Evolutionary conservation across 1,140 invertebrate genomes (phyloP).

Genomic region (Halotydeus destructor): DNA sequence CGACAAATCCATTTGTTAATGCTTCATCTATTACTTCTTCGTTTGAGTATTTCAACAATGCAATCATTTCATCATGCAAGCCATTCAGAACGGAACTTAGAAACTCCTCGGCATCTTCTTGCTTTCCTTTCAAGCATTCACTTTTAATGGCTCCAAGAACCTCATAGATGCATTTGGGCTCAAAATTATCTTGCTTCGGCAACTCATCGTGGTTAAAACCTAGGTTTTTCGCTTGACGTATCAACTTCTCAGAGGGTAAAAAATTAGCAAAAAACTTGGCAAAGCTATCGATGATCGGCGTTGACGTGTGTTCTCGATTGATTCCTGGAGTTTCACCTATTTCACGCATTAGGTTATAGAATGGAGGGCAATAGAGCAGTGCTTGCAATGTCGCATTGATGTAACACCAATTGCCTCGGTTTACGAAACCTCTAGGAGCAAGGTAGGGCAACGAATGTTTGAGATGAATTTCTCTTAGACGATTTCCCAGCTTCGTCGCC

Average conservation of each 20-base stretch:
- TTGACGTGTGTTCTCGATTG: slow-evolving; percentile 37
- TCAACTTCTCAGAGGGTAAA: slow-evolving; percentile 7
- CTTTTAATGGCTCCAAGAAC: slow-evolving; percentile 49
- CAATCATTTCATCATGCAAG: slow-evolving; percentile 85
- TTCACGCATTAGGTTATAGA: slow-evolving; percentile 66
- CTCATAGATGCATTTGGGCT: slow-evolving; percentile 56
- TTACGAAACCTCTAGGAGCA: slow-evolving; percentile 60
- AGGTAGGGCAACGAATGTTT: slow-evolving; percentile 15
- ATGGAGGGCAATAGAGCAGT: slow-evolving; percentile 69
- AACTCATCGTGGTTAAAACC: slow-evolving; percentile 14
- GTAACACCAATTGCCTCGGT: slow-evolving; percentile 84
- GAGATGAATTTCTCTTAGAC: slow-evolving; percentile 11
- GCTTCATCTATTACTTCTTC: slow-evolving; percentile 4
- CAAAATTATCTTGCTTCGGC: slow-evolving; percentile 42
- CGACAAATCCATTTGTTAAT: slow-evolving; percentile 17
- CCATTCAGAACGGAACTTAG: slow-evolving; percentile 73
- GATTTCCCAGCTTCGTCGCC: too few relatives aligned
- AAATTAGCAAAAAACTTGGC: slow-evolving; percentile 11
- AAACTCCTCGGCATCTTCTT: slow-evolving; percentile 90
- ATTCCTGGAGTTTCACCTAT: slow-evolving; percentile 31
- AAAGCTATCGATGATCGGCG: slow-evolving; percentile 71
- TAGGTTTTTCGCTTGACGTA: slow-evolving; percentile 5
- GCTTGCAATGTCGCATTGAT: slow-evolving; percentile 59
- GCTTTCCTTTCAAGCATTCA: slow-evolving; percentile 39
- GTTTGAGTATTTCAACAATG: slow-evolving; percentile 23